Percentiles rank a stretch among this genome's conserved stretches.
These are phyloP conservation scores for Apamea epomidion DNA, from an alignment of 2,888 invertebrate genomes.

Conservation along the genomic window DNA sequence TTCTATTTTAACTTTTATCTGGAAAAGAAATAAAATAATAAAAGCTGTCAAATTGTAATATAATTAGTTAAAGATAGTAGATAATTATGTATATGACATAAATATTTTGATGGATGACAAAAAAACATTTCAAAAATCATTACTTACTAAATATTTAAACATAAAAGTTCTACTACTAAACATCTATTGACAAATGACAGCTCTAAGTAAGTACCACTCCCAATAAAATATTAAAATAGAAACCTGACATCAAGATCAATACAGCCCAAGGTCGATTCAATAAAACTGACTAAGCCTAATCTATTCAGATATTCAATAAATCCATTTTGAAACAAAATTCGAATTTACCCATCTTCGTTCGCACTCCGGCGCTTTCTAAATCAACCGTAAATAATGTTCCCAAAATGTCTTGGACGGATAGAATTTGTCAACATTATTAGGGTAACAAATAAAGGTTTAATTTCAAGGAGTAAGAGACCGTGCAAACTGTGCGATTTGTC, in stretches of 20 bases:
- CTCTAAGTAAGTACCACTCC: too few relatives aligned
- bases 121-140: neutral
- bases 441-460: conserved; percentile 51
- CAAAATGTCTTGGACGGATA: conserved; percentile 51
- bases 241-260: conserved; percentile 30
- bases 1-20: neutral
- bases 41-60: neutral
- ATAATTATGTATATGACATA: neutral
- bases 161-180: neutral
- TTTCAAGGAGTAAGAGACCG: conserved; percentile 33
- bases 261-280: neutral
- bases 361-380: conserved; percentile 43
- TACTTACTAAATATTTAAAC: neutral
- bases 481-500: neutral
- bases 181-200: neutral
- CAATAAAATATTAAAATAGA: conserved; percentile 1
- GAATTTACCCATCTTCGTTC: conserved; percentile 50
- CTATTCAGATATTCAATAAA: conserved; percentile 54
- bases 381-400: conserved; percentile 56
- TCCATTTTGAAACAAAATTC: conserved; percentile 47
- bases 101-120: neutral
- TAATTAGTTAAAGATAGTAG: neutral
- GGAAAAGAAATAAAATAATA: neutral
- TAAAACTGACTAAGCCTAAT: conserved; percentile 37
- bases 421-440: conserved; percentile 63